Evolutionary conservation across 2,113 vertebrate species (phyloP).

Genomic region (Triplophysa rosa): DNA sequence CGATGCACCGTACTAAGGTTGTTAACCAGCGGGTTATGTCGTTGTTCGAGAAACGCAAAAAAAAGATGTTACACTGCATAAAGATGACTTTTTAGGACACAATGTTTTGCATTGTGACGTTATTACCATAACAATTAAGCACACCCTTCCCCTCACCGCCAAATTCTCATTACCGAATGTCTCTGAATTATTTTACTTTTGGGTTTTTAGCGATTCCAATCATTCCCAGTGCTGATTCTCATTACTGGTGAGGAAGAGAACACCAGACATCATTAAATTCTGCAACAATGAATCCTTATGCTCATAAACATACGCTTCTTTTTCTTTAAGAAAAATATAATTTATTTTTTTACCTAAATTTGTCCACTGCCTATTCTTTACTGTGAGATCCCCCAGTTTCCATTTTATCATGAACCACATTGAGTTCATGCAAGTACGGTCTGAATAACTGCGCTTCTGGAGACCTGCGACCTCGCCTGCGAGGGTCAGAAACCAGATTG

Average conservation of each 20-base stretch:
- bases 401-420: neutral
- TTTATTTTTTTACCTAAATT: neutral
- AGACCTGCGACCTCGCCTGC: neutral
- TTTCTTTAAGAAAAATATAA: neutral
- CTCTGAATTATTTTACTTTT: no score
- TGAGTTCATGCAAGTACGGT: neutral
- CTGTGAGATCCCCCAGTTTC: neutral
- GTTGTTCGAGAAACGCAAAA: no score
- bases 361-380: neutral
- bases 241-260: no score
- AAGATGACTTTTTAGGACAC: neutral
- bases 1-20: no score
- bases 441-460: neutral
- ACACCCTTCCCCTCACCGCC: neutral
- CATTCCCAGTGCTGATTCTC: no score
- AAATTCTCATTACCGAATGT: no score
- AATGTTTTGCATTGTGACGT: neutral
- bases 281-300: no score
- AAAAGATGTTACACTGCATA: neutral
- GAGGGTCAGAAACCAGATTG: constrained; percentile 2
- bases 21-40: no score
- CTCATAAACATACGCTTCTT: no score
- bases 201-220: no score
- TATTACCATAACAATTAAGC: neutral
- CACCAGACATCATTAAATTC: no score